A percentile compares a stretch with the other conserved stretches of the same genome.
These are phyloP conservation scores for Centropyge bicolor DNA, from an alignment of 2,797 vertebrate genomes.

Conservation along the genomic window DNA sequence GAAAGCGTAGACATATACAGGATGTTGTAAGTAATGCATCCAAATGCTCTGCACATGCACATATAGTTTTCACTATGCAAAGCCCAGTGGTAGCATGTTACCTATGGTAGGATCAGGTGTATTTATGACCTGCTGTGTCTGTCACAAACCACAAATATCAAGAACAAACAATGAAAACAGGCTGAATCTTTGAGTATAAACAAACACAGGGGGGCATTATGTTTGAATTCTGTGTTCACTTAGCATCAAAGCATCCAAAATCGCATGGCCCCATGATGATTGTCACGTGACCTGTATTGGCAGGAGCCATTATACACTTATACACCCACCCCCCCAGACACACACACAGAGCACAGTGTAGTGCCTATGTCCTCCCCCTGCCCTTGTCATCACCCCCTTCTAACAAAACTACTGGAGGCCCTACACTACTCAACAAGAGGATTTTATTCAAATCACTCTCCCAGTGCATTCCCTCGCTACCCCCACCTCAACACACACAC, in stretches of 20 bases:
- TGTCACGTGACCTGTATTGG: constrained; percentile 19
- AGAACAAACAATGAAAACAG: constrained; percentile 34
- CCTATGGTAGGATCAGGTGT: constrained; percentile 18
- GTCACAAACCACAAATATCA: constrained; percentile 10
- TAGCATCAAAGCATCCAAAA: constrained; percentile 3
- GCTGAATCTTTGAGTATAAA: constrained; percentile 19
- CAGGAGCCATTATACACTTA: constrained; percentile 12
- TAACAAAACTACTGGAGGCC: constrained; percentile 57
- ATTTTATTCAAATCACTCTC: constrained; percentile 66
- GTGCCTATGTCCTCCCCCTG: constrained; percentile 44
- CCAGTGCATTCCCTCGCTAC: constrained; percentile 23
- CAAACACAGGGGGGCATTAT: constrained; percentile 47
- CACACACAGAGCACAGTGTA: constrained; percentile 3
- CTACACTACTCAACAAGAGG: constrained; percentile 53
- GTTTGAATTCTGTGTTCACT: not conserved
- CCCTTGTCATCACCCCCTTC: constrained; percentile 68
- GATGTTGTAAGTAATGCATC: constrained; percentile 30
- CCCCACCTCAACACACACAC: not conserved
- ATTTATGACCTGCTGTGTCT: constrained; percentile 21
- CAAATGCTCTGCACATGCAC: constrained; percentile 19
- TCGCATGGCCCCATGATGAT: not conserved
- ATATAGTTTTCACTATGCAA: not conserved
- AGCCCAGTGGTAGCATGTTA: not conserved
- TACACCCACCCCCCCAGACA: not conserved
- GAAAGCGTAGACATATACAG: constrained; percentile 46